Conservation (phyloP, 2,113 vertebrate genomes). For the Coptodon rendalli region DNA sequence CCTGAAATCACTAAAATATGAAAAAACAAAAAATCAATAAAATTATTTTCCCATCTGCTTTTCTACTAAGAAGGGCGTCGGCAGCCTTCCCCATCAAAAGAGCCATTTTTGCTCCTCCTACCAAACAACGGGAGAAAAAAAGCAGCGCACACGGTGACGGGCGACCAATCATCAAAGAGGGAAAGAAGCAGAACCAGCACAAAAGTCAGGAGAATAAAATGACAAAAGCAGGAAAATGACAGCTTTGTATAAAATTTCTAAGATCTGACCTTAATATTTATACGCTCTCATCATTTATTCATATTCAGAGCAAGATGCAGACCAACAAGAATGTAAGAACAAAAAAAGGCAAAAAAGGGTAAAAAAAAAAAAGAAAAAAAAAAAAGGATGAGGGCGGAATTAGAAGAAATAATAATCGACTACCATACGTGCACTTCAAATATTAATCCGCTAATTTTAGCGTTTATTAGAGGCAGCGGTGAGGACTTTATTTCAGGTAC, state of each 20-base stretch:
- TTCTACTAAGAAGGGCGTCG: fast-evolving
- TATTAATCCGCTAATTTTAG: background rate
- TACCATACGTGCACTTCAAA: background rate
- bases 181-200: background rate
- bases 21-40: fast-evolving
- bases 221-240: background rate
- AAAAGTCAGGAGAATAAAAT: background rate
- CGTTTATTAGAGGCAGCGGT: background rate
- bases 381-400: background rate
- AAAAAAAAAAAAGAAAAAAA: background rate
- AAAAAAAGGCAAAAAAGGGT: background rate
- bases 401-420: background rate
- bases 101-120: background rate
- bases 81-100: background rate
- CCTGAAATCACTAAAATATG: background rate
- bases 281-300: background rate
- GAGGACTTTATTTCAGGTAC: background rate
- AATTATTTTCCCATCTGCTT: background rate
- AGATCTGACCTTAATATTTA: fast-evolving
- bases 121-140: background rate
- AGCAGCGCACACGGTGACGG: background rate
- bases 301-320: background rate
- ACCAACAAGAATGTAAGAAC: background rate
- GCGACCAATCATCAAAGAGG: background rate
- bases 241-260: fast-evolving